Conservation (phyloP, 2,113 vertebrate genomes). For the Piprites chloris region DNA sequence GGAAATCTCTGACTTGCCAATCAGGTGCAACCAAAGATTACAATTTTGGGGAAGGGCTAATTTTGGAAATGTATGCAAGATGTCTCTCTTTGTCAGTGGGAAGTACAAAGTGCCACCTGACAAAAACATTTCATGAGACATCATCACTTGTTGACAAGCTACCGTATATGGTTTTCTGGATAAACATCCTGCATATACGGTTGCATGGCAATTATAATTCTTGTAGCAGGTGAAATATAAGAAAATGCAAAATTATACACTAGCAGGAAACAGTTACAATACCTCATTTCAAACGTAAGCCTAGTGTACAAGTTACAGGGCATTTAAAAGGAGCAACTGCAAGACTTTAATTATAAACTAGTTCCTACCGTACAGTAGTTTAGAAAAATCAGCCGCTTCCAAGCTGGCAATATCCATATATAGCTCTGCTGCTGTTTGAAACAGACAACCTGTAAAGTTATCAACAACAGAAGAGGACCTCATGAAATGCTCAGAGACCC, state of each 20-base stretch:
- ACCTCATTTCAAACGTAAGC: conserved; percentile 21
- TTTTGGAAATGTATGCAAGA: not conserved
- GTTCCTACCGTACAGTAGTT: conserved; percentile 63
- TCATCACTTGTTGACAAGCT: not conserved
- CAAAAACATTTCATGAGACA: not conserved
- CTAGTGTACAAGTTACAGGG: conserved; percentile 44
- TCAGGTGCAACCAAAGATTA: not conserved
- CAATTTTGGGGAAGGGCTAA: not conserved
- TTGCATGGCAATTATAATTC: not conserved
- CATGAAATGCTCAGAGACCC: conserved; percentile 71
- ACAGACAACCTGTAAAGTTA: conserved; percentile 72
- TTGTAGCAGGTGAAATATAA: conserved; percentile 48
- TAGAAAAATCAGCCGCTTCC: conserved; percentile 61
- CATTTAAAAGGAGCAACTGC: conserved; percentile 61
- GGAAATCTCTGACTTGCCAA: conserved; percentile 31
- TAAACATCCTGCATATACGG: not conserved
- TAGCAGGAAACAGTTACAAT: conserved; percentile 51
- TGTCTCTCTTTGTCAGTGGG: conserved; percentile 13
- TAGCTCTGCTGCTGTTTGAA: conserved; percentile 67
- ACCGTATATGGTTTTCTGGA: not conserved
- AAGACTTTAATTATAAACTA: conserved; percentile 65
- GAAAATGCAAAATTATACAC: conserved; percentile 62
- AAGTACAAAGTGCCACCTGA: conserved; percentile 3
- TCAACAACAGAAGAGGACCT: conserved; percentile 71
- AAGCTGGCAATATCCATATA: conserved; percentile 60